Percentiles rank a stretch among this genome's conserved stretches.
Evolutionary conservation across 2,113 vertebrate genomes (phyloP).

Genomic region (Chlamydotis undulata): DNA sequence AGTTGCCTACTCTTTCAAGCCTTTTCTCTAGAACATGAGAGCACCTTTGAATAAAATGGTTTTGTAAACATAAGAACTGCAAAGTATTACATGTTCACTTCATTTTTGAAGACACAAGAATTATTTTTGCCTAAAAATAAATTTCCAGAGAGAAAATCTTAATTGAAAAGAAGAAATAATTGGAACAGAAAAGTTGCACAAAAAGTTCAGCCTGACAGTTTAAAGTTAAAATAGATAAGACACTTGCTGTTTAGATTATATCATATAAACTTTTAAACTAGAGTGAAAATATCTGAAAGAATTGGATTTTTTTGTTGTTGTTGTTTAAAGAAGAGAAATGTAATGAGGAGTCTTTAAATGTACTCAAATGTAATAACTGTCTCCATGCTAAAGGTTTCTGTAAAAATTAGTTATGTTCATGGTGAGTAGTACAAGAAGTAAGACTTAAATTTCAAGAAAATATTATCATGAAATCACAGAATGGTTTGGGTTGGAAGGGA

Average conservation of each 20-base stretch:
- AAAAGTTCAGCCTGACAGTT: background rate
- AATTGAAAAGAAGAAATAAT: background rate
- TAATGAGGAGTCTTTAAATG: background rate
- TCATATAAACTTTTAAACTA: background rate
- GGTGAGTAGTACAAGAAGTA: background rate
- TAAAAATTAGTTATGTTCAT: background rate
- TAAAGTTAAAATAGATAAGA: background rate
- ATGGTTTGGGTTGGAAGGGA: too few species aligned
- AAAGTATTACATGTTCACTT: background rate
- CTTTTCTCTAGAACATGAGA: background rate
- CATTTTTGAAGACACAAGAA: background rate
- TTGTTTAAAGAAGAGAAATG: background rate
- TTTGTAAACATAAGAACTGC: background rate
- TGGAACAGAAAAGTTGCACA: background rate
- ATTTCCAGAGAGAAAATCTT: background rate
- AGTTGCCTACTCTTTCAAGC: background rate
- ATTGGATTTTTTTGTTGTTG: background rate
- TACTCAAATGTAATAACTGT: background rate
- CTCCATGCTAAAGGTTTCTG: background rate
- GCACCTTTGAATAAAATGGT: background rate
- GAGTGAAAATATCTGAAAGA: background rate
- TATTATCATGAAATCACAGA: background rate
- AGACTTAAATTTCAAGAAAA: background rate
- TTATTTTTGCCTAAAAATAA: background rate
- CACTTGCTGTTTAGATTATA: background rate